Base-by-base conservation (phyloP, 2,113 vertebrate genomes). In the Bubalus kerabau region DNA sequence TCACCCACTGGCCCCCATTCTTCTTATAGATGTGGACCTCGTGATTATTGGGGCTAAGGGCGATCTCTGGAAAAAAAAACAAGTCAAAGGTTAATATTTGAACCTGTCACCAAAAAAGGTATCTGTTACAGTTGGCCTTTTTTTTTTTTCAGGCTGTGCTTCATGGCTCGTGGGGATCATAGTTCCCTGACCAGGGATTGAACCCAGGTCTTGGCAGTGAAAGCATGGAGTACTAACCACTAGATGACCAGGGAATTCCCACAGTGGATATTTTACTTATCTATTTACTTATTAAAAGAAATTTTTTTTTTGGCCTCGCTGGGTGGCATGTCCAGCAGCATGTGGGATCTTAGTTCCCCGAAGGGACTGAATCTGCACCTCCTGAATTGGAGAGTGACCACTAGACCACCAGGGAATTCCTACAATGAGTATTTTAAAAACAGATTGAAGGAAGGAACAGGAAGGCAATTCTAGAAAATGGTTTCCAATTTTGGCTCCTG, bases 21-120 rank as follows among this genome's bases (percentile, higher is more conserved):
- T 99, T 99, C 99, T 99, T 99, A 98, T 99, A 99, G 98, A 99
- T 99, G 98, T 99, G 99, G 81, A 99, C 99, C 99, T 99, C 99
- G 24, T 99, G 99, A 97, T 99, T 99, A 97, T 99, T 99, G 32
- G 99, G 99, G 98, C 99, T 99, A 97, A 99, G 99, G 95, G 99
- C 99, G 94, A 99, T 99, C 98, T 99, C 99, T 99, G 97, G 12
- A 2, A 87, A 95, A 80, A 43, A 88, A 94, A 94, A 84, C 92
- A 98, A 96, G 12, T 71, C 36, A 96, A 74, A 4, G 54, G 57
- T 98, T 91, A 97, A 86, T 16, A 96, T 8, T 9, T 57, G 14
- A 90, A 86, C 62, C 40, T 67, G 59, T 56, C 80, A 89, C 26
- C 87, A 21, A 24, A 78, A 89, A 88, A 32, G 46, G 24, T 48